phyloP scores from a whole-genome alignment of 1,140 invertebrate species.

The Drosophila sucinea region DNA sequence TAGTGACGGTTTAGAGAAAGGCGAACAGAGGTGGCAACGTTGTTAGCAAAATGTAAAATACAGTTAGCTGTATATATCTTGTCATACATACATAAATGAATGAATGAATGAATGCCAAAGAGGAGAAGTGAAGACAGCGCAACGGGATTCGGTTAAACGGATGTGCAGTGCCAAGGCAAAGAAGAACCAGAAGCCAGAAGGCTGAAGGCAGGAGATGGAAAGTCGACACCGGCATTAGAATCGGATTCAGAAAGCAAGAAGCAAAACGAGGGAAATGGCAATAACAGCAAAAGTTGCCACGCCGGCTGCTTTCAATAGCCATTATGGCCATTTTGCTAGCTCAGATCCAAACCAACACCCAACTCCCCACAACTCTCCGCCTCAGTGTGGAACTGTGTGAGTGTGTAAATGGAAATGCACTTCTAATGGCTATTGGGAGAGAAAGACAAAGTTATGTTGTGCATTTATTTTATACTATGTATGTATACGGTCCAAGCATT shows the following conservation, averaged over 20 bases:
- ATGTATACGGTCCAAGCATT: constrained; percentile 1
- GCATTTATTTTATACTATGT: constrained; percentile 40
- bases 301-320: constrained; percentile 52
- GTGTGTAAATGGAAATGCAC: constrained; percentile 53
- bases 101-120: constrained; percentile 11
- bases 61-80: constrained; percentile 51
- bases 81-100: constrained; percentile 55
- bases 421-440: constrained; percentile 68
- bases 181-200: constrained; percentile 14
- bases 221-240: constrained; percentile 1
- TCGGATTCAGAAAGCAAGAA: constrained; percentile 6
- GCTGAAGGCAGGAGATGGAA: too few species aligned
- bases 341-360: background rate
- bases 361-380: too few species aligned
- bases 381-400: background rate
- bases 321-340: constrained; percentile 46
- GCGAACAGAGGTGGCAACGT: constrained; percentile 42
- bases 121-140: constrained; percentile 22
- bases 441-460: constrained; percentile 70
- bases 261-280: constrained; percentile 21
- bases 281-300: constrained; percentile 49
- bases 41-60: constrained; percentile 58
- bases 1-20: background rate
- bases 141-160: constrained; percentile 55
- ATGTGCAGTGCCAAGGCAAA: constrained; percentile 31